Evolutionary conservation across 1,140 invertebrate genomes (phyloP).

Genomic region (Dinoponera quadriceps): DNA sequence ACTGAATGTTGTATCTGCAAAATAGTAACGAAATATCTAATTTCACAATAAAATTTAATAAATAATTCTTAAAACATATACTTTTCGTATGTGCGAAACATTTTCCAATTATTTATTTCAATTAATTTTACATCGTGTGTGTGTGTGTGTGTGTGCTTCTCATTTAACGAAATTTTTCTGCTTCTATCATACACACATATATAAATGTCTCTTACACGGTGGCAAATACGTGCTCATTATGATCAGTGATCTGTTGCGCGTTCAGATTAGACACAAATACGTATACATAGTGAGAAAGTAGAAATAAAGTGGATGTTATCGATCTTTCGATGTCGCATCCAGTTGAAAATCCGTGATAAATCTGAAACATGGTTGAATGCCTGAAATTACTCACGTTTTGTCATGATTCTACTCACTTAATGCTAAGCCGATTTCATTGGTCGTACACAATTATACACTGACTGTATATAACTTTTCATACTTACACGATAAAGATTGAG

Average conservation of each 20-base stretch:
- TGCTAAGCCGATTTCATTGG: neutral
- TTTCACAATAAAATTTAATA: neutral
- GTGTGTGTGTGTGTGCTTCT: too few relatives aligned
- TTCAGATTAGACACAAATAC: neutral
- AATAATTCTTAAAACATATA: neutral
- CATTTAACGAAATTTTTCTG: too few relatives aligned
- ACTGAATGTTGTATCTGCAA: constrained; percentile 4
- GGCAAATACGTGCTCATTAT: neutral
- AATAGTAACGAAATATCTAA: neutral
- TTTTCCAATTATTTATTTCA: neutral
- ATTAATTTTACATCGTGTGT: neutral
- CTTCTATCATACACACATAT: too few relatives aligned
- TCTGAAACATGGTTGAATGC: neutral
- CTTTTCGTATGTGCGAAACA: too few relatives aligned
- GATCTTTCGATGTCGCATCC: neutral
- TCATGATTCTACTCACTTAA: neutral
- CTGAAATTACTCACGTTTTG: neutral
- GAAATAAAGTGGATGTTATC: neutral
- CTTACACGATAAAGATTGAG: constrained; percentile 18
- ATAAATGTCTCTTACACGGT: neutral
- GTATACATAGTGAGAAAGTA: neutral
- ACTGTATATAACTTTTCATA: neutral
- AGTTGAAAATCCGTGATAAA: neutral
- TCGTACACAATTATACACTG: neutral
- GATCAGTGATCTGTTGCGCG: neutral